phyloP scores from a whole-genome alignment of 2,797 vertebrate species.

The Catamblyrhynchus diadema region DNA sequence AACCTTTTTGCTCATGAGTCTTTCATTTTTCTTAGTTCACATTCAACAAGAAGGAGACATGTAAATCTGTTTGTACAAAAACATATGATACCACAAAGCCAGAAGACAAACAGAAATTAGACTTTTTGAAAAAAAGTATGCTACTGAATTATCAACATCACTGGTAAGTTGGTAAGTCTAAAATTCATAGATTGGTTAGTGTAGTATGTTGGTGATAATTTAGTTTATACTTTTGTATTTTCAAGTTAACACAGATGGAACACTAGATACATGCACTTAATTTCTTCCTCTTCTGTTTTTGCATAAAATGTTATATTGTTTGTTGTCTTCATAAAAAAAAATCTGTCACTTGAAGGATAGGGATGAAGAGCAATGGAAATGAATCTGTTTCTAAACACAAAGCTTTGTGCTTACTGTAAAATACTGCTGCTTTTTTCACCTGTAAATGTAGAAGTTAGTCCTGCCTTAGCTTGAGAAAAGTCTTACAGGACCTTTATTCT shows the following conservation, averaged over 20 bases:
- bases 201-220: not conserved
- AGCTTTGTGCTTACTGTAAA: not conserved
- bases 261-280: not conserved
- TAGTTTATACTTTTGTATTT: not conserved
- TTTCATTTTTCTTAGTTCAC: conserved; percentile 81
- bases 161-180: conserved; percentile 78
- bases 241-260: not conserved
- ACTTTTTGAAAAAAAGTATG: conserved; percentile 94
- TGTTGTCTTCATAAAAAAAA: not conserved
- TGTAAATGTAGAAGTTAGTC: not conserved
- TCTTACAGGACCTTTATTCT: not conserved
- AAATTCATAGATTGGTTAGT: not conserved
- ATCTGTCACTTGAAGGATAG: not conserved
- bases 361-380: not conserved
- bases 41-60: conserved; percentile 82
- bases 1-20: not conserved
- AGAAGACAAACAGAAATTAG: conserved; percentile 83
- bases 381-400: not conserved
- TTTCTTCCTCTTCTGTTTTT: not conserved
- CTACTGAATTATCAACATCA: conserved; percentile 94
- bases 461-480: not conserved
- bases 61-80: conserved; percentile 84
- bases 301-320: not conserved
- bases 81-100: conserved; percentile 76
- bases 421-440: not conserved